Percentiles rank a stretch among this genome's conserved stretches.
phyloP scores from a whole-genome alignment of 2,888 invertebrate species.

The Diloba caeruleocephala region DNA sequence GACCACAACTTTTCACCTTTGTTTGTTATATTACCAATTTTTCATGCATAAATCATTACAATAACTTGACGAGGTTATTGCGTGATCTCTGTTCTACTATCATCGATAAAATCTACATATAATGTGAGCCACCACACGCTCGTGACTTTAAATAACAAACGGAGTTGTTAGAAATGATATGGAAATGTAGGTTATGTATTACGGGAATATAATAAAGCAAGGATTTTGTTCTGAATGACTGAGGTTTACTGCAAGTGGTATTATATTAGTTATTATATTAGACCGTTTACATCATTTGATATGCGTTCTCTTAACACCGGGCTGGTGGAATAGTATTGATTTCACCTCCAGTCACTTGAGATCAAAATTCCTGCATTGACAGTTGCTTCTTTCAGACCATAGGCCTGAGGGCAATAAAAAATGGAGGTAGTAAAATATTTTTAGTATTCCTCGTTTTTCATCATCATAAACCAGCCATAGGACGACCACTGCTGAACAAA shows the following conservation, averaged over 20 bases:
- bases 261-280: slow-evolving; percentile 26
- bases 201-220: slow-evolving; percentile 1
- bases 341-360: too few relatives aligned
- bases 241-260: slow-evolving; percentile 19
- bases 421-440: too few relatives aligned
- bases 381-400: too few relatives aligned
- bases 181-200: slow-evolving; percentile 19
- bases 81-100: slow-evolving; percentile 27
- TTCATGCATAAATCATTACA: slow-evolving; percentile 27
- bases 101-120: slow-evolving; percentile 25
- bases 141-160: slow-evolving; percentile 26
- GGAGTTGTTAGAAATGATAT: too few relatives aligned
- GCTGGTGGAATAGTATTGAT: too few relatives aligned
- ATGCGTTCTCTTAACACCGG: too few relatives aligned
- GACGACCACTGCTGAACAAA: too few relatives aligned
- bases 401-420: too few relatives aligned
- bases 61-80: slow-evolving; percentile 26
- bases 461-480: too few relatives aligned
- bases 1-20: slow-evolving; percentile 17
- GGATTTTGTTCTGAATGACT: slow-evolving; percentile 5
- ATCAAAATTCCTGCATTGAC: too few relatives aligned
- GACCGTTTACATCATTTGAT: too few relatives aligned
- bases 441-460: too few relatives aligned
- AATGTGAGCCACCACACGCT: slow-evolving; percentile 3
- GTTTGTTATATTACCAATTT: slow-evolving; percentile 9